A percentile compares a stretch with the other conserved stretches of the same genome.
phyloP scores from a whole-genome alignment of 2,888 invertebrate species.

The Hydrotaea diabolus region DNA sequence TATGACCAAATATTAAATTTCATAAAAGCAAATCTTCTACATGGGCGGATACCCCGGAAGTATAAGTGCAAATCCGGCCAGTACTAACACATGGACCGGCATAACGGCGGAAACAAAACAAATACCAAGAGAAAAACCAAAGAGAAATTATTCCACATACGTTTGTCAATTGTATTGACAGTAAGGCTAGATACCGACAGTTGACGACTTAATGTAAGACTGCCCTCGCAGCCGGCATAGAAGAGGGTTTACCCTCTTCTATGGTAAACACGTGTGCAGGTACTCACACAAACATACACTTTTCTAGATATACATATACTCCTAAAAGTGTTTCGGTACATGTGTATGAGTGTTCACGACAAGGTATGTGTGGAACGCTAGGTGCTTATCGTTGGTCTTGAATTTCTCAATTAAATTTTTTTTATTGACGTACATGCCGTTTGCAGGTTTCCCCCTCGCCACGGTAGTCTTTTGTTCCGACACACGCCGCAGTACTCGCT shows the following conservation, averaged over 20 bases:
- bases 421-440: slow-evolving; percentile 30
- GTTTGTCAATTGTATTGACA: background rate
- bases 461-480: background rate
- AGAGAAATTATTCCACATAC: too few species aligned
- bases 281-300: too few species aligned
- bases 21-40: too few species aligned
- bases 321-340: background rate
- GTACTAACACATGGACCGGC: too few species aligned
- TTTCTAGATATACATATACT: too few species aligned
- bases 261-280: too few species aligned
- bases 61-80: too few species aligned
- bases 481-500: background rate
- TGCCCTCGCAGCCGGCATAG: background rate
- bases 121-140: too few species aligned
- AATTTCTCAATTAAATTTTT: slow-evolving; percentile 41
- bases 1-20: too few species aligned
- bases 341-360: background rate
- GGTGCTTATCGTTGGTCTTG: slow-evolving; percentile 41
- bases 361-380: background rate
- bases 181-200: background rate
- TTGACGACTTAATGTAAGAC: background rate
- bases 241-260: background rate
- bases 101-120: too few species aligned
- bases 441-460: background rate
- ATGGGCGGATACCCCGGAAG: too few species aligned